Base-by-base conservation (phyloP, 2,113 vertebrate species). In the Atractosteus spatula region DNA sequence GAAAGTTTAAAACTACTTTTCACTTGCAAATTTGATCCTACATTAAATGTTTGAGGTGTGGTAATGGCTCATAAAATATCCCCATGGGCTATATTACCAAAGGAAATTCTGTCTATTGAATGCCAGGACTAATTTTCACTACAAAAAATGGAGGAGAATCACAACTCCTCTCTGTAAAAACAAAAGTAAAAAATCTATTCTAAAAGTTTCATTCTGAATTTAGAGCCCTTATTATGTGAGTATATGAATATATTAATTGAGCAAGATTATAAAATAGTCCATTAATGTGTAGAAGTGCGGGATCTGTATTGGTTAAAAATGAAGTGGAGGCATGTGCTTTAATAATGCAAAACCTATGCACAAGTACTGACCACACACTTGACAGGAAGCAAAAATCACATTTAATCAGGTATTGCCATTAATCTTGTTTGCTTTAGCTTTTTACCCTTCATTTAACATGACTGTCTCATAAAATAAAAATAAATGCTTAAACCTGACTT, bases 351-450 rank as follows among this genome's bases (percentile, higher is more conserved):
- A 91, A 87, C 84, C 80, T 89, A 90, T 85, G 79, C 81, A 79
- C 16, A 71, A 87, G 83, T 80, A 79, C 78, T 41, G 84, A 82
- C 87, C 89, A 86, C 88, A 91, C 87, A 91, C 75, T 7, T 74
- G 87, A 83, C 88, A 91, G 91, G 89, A 96, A 93, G 77, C 78
- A 76, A 76, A 71, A 89, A 81, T 94, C 93, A 90, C 81, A 87
- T 74, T 84, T 86, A 91, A 88, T 92, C 85, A 89, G 76, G 75
- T 77, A 78, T 66, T 75, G 71, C 78, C 78, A 92, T 96, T 93
- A 80, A 91, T 95, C 88, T 84, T 88, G 77, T 74, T 93, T 91
- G 88, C 71, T 80, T 88, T 84, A 77, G 45, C 73, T 85, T 87
- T 86, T 77, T 80, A 87, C 80, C 82, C 72, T 85, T 78, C 77